Conservation (phyloP, 2,888 invertebrate genomes). For the Drosophila dives region DNA sequence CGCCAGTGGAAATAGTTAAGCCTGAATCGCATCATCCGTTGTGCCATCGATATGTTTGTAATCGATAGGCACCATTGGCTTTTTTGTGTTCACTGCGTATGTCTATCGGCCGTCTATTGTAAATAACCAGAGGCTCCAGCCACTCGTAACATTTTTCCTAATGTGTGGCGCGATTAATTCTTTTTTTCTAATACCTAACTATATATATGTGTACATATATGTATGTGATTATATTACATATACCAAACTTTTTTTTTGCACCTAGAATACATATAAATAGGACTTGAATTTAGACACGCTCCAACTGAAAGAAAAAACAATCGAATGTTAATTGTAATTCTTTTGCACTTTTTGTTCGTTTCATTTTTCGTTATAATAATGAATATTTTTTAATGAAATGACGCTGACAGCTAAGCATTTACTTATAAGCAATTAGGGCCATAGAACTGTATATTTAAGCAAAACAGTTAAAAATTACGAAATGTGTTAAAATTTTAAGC, state of each 20-base stretch:
- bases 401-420: slow-evolving; percentile 50
- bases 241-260: slow-evolving; percentile 42
- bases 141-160: slow-evolving; percentile 41
- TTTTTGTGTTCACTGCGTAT: slow-evolving; percentile 1
- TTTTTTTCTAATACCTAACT: slow-evolving; percentile 22
- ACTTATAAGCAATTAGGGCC: slow-evolving; percentile 64
- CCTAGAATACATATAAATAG: slow-evolving; percentile 32
- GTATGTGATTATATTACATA: slow-evolving; percentile 19
- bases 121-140: slow-evolving; percentile 57
- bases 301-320: slow-evolving; percentile 18
- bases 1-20: not conserved
- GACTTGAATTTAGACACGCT: slow-evolving; percentile 20
- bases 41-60: not conserved
- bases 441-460: slow-evolving; percentile 55
- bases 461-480: slow-evolving; percentile 23
- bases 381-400: slow-evolving; percentile 42
- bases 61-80: not conserved
- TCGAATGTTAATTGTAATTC: slow-evolving; percentile 26
- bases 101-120: slow-evolving; percentile 29
- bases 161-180: slow-evolving; percentile 33
- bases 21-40: not conserved
- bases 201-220: slow-evolving; percentile 19
- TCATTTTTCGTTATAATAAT: slow-evolving; percentile 7
- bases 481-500: slow-evolving; percentile 48
- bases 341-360: slow-evolving; percentile 5